These are phyloP conservation scores for Gambelia wislizenii DNA, from an alignment of 2,797 vertebrate genomes.

Conservation along the genomic window DNA sequence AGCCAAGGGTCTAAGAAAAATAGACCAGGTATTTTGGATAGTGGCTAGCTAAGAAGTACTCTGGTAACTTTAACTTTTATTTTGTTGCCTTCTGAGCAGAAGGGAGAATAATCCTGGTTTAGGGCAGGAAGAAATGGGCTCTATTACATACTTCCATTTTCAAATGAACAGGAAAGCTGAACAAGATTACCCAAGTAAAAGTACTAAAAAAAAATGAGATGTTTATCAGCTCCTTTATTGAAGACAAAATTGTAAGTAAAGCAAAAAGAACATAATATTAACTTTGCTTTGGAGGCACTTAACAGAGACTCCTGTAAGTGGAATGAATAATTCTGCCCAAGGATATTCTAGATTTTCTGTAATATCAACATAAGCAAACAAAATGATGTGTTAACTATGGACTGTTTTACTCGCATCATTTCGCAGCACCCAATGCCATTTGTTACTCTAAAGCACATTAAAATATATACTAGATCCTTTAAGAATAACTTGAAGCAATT, in stretches of 20 bases:
- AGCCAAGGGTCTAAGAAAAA: too few species aligned
- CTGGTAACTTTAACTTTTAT: neutral
- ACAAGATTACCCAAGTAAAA: neutral
- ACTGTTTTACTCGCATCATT: neutral
- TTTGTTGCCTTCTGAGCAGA: neutral
- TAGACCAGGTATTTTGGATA: too few species aligned
- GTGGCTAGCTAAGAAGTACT: neutral
- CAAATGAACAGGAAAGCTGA: neutral
- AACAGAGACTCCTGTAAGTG: neutral
- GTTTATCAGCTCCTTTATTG: rapidly evolving
- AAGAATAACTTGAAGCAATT: neutral
- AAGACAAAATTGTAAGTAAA: neutral
- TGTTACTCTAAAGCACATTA: constrained; percentile 1
- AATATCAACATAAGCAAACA: constrained; percentile 2
- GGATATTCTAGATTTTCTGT: neutral
- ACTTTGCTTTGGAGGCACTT: neutral
- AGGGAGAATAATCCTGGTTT: neutral
- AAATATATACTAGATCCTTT: neutral
- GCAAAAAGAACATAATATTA: neutral
- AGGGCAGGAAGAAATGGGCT: neutral
- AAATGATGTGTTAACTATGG: neutral
- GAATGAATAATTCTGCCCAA: neutral
- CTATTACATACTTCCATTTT: rapidly evolving
- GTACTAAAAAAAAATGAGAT: constrained; percentile 5
- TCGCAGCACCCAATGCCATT: constrained; percentile 2